Percentiles rank a stretch among this genome's conserved stretches.
These are phyloP conservation scores for Sebastes kiyomatsui DNA, from an alignment of 2,797 vertebrate genomes.

Conservation along the genomic window DNA sequence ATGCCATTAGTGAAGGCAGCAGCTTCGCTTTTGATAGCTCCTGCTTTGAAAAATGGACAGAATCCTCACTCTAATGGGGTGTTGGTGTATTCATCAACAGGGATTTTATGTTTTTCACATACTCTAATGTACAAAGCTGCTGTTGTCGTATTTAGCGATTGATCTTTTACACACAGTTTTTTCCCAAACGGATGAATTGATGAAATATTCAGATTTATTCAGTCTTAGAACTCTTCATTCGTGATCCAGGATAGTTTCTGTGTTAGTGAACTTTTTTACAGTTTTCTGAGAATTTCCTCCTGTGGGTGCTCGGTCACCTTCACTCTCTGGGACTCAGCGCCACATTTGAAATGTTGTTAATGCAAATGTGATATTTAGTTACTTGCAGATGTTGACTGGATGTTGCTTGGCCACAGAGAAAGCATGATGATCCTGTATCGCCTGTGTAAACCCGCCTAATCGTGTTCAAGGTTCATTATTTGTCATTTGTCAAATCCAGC, in stretches of 20 bases:
- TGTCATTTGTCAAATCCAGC: too few species aligned
- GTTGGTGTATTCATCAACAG: conserved; percentile 48
- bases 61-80: conserved; percentile 58
- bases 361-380: conserved; percentile 32
- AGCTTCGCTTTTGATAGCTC: conserved; percentile 61
- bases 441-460: not conserved
- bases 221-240: conserved; percentile 2
- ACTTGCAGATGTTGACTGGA: not conserved
- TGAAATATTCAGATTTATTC: conserved; percentile 10
- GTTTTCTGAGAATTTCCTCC: conserved; percentile 4
- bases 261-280: not conserved
- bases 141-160: conserved; percentile 16
- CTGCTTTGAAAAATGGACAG: conserved; percentile 57
- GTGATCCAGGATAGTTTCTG: conserved; percentile 12
- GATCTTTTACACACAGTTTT: conserved; percentile 12
- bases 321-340: conserved; percentile 13
- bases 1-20: conserved; percentile 65
- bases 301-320: conserved; percentile 36
- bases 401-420: not conserved
- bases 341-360: conserved; percentile 9
- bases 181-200: conserved; percentile 9
- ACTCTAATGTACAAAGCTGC: conserved; percentile 40
- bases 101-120: not conserved
- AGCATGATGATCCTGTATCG: not conserved
- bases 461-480: too few species aligned